Conservation (phyloP, 2,797 vertebrate species). For the Poecilia wingei region DNA sequence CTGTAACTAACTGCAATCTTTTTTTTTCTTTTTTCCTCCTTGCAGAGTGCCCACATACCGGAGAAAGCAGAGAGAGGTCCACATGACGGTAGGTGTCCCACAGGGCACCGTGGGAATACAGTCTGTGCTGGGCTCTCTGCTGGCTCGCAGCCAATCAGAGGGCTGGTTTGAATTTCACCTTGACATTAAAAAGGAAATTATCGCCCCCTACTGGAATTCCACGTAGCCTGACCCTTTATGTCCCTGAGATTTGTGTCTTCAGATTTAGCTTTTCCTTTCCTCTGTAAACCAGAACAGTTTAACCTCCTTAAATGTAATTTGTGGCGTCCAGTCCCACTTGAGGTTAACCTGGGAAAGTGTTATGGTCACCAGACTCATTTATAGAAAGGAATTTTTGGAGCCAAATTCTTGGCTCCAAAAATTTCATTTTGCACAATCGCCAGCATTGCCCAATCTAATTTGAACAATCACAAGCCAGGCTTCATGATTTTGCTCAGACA, state of each 20-base stretch:
- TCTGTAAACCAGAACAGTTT: slow-evolving; percentile 12
- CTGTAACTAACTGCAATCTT: slow-evolving; percentile 42
- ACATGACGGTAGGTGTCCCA: slow-evolving; percentile 87
- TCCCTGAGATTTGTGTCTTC: not conserved
- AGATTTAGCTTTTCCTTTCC: not conserved
- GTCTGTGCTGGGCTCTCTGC: slow-evolving; percentile 40
- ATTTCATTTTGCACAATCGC: slow-evolving; percentile 64
- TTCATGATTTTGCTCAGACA: slow-evolving; percentile 57
- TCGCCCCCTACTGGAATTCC: slow-evolving; percentile 72
- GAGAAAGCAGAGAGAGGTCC: slow-evolving; percentile 86
- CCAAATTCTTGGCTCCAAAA: slow-evolving; percentile 56
- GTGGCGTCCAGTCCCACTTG: slow-evolving; percentile 45
- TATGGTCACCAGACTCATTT: slow-evolving; percentile 55
- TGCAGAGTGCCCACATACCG: slow-evolving; percentile 91
- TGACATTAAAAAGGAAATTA: slow-evolving; percentile 47
- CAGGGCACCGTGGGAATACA: slow-evolving; percentile 70
- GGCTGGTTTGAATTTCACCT: slow-evolving; percentile 56
- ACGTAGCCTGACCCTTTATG: slow-evolving; percentile 3
- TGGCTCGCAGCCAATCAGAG: slow-evolving; percentile 56
- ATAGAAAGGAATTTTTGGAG: slow-evolving; percentile 60
- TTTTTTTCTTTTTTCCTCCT: slow-evolving; percentile 30
- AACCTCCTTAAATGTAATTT: slow-evolving; percentile 27
- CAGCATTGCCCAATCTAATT: slow-evolving; percentile 67
- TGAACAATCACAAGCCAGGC: slow-evolving; percentile 65
- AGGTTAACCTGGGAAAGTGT: slow-evolving; percentile 55